phyloP scores from a whole-genome alignment of 2,113 vertebrate species.

The Hystrix cristata region DNA sequence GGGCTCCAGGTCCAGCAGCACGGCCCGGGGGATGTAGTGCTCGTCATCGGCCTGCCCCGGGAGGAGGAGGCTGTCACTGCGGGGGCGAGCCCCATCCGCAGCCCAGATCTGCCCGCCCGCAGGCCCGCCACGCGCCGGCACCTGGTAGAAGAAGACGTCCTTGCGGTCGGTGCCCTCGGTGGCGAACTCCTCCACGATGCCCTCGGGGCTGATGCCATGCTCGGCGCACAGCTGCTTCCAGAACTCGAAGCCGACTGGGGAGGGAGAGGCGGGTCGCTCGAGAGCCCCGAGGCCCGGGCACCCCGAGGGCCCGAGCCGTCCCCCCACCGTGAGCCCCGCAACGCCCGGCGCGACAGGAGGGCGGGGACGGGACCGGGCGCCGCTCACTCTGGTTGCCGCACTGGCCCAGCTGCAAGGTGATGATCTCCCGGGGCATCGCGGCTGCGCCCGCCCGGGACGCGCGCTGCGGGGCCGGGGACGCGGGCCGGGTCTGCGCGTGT shows the following conservation, averaged over 20 bases:
- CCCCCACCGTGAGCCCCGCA: neutral
- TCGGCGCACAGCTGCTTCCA: slow-evolving; percentile 99
- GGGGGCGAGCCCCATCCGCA: neutral
- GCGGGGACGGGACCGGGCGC: no score
- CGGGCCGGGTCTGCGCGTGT: slow-evolving; percentile 74
- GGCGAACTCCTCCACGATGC: slow-evolving; percentile 98
- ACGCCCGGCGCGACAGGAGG: no score
- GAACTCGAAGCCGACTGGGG: slow-evolving; percentile 96
- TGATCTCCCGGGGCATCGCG: slow-evolving; percentile 96
- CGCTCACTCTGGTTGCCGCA: slow-evolving; percentile 97
- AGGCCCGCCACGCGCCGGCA: slow-evolving; percentile 71
- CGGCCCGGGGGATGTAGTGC: slow-evolving; percentile 98
- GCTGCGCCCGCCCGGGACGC: neutral
- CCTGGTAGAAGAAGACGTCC: slow-evolving; percentile 99
- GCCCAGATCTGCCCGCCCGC: no score
- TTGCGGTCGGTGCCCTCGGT: slow-evolving; percentile 99
- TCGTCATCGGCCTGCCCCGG: slow-evolving; percentile 96
- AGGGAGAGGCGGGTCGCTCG: neutral
- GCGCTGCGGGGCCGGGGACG: neutral
- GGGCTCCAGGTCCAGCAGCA: slow-evolving; percentile 98
- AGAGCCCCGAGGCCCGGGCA: no score
- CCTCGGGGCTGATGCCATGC: slow-evolving; percentile 98
- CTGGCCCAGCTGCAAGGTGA: slow-evolving; percentile 97
- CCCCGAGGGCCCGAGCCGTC: no score
- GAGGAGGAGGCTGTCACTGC: slow-evolving; percentile 67